Conservation (phyloP, 2,113 vertebrate genomes). For the rat (Rattus norvegicus) region DNA sequence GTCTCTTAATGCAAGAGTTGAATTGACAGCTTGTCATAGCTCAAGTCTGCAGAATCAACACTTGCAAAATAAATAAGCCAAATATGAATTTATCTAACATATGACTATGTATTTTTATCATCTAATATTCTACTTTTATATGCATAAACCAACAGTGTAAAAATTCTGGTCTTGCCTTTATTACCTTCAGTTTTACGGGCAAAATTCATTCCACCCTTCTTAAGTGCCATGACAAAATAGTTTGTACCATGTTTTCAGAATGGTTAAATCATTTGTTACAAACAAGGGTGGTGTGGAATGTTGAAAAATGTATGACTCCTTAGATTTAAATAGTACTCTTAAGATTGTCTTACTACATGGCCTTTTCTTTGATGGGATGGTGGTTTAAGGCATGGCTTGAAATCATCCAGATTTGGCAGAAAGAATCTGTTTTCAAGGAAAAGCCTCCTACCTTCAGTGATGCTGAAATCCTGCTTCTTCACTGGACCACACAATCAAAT, state of each 20-base stretch:
- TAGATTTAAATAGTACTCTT: slow-evolving; percentile 69
- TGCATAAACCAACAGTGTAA: slow-evolving; percentile 78
- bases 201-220: slow-evolving; percentile 77
- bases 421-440: neutral
- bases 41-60: slow-evolving; percentile 86
- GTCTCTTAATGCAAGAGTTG: slow-evolving; percentile 83
- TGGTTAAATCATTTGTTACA: slow-evolving; percentile 69
- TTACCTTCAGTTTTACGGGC: slow-evolving; percentile 75
- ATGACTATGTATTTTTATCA: slow-evolving; percentile 78
- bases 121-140: slow-evolving; percentile 82
- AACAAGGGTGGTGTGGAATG: slow-evolving; percentile 73
- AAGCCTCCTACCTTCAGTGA: neutral
- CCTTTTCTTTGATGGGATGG: neutral
- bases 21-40: slow-evolving; percentile 83
- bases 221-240: slow-evolving; percentile 63
- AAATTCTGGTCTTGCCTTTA: slow-evolving; percentile 75
- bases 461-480: neutral
- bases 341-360: slow-evolving; percentile 8
- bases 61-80: slow-evolving; percentile 84
- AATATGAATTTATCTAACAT: slow-evolving; percentile 81
- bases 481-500: neutral
- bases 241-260: slow-evolving; percentile 74
- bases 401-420: neutral
- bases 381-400: neutral
- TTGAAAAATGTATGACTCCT: slow-evolving; percentile 70